Base-by-base conservation (phyloP, 2,797 vertebrate genomes). In the Austrolebias charrua region DNA sequence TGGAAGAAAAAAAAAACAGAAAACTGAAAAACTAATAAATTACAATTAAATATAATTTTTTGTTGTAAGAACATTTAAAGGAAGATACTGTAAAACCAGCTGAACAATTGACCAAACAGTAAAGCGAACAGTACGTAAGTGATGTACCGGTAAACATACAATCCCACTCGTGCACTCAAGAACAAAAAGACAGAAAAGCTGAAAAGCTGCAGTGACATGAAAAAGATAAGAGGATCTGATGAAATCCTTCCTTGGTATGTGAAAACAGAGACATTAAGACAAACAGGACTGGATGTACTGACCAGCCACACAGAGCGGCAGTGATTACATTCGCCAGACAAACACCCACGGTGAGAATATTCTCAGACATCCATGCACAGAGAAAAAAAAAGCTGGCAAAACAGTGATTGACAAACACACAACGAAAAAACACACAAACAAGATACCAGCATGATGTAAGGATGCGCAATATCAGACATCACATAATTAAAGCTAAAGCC, bases 391-490 rank as follows among this genome's bases (percentile, higher is more conserved):
- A 51, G 52, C 42, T 1, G 0, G 1, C 43, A 16, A 79, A 55
- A 74, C 31, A 28, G 12, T 19, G 54, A 76, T 2, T 15, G 54
- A 76, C 73, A 71, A 24, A 48, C 62, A 81, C 53, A 65, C 42
- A 63, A 33, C 49, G 82, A 46, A 46, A 46, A 6, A 86, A 77
- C 66, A 79, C 72, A 70, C 47, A 83, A 84, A 88, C 79, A 85
- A 78, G 66, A 81, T 52, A 57, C 51, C 48, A 62, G 59, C 49
- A 82, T 90, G 89, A 90, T 87, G 88, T 86, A 90, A 90, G 84
- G 68, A 66, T 15, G 44, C 1, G 89, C 66, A 90, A 90, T 73
- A 81, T 86, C 70, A 73, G 73, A 79, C 81, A 75, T 73, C 77
- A 75, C 55, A 60, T 69, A 76, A 82, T 82, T 66, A 82, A 71